Evolutionary conservation across 30 jellyfish, hydroid and myxozoan genomes (phyloP).

Genomic region (Aurelia aurita): DNA sequence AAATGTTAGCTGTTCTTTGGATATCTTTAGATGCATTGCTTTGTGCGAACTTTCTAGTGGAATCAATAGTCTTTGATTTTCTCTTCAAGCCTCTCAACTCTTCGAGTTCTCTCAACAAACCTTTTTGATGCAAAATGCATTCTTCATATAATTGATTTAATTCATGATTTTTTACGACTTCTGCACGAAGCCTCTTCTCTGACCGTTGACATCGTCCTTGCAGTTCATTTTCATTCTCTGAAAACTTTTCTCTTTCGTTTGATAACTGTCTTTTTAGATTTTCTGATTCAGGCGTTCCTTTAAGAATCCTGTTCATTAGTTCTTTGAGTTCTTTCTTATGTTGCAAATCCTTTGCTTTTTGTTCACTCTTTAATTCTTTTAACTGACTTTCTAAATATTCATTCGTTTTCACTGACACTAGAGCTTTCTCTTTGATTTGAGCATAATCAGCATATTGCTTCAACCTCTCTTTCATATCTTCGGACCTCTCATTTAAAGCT

Average conservation of each 20-base stretch:
- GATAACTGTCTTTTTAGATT: slow-evolving; percentile 3
- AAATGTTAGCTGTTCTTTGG: not conserved
- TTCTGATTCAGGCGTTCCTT: slow-evolving; percentile 24
- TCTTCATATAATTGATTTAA: slow-evolving; percentile 39
- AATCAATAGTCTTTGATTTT: not conserved
- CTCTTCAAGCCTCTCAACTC: not conserved
- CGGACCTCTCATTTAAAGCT: slow-evolving; percentile 10
- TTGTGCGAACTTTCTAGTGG: not conserved
- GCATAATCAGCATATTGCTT: slow-evolving; percentile 31
- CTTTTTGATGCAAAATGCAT: slow-evolving; percentile 38
- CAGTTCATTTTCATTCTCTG: slow-evolving; percentile 46
- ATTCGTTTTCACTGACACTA: slow-evolving; percentile 14
- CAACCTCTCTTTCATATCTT: slow-evolving; percentile 44
- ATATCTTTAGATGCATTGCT: not conserved
- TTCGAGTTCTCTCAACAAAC: slow-evolving; percentile 33
- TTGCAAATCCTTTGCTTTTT: not conserved
- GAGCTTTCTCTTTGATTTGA: slow-evolving; percentile 17
- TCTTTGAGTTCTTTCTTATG: slow-evolving; percentile 34
- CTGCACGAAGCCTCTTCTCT: slow-evolving; percentile 36
- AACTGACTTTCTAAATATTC: slow-evolving; percentile 12
- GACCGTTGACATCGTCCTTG: slow-evolving; percentile 3
- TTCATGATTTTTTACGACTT: slow-evolving; percentile 22
- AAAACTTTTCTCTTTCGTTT: slow-evolving; percentile 18
- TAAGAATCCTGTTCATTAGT: slow-evolving; percentile 19
- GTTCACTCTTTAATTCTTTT: slow-evolving; percentile 23